These are phyloP conservation scores for Mylabris sibirica DNA, from an alignment of 2,888 invertebrate species.

Conservation along the genomic window DNA sequence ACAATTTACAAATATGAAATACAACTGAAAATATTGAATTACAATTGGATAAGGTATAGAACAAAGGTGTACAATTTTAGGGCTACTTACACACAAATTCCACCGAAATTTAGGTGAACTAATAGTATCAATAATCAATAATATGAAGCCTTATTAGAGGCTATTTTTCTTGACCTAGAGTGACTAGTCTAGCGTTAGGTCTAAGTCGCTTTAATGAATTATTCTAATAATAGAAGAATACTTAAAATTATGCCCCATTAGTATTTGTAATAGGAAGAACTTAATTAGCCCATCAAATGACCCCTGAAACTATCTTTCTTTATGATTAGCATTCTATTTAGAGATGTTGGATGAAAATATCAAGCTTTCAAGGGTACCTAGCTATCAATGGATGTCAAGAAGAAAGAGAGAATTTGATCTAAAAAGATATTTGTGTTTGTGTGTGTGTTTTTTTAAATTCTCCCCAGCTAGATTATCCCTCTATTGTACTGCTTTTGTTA, in stretches of 20 bases:
- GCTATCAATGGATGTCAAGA: not conserved
- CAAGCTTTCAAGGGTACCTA: not conserved
- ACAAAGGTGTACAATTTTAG: no score
- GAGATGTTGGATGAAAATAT: not conserved
- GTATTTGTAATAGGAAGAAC: conserved; percentile 19
- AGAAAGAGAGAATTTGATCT: not conserved
- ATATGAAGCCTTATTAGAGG: no score
- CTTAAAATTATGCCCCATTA: conserved; percentile 34
- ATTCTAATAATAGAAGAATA: conserved; percentile 46
- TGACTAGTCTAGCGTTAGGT: not conserved
- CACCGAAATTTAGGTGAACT: no score
- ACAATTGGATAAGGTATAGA: no score
- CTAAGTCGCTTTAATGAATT: conserved; percentile 39
- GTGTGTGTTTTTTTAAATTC: not conserved
- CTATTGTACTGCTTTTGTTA: conserved; percentile 9
- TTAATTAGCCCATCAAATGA: not conserved
- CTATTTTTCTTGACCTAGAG: no score
- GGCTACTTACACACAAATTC: no score
- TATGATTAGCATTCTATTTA: not conserved
- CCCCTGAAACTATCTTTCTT: not conserved
- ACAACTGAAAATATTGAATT: no score
- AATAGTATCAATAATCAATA: no score
- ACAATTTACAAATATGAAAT: no score
- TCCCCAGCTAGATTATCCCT: not conserved
- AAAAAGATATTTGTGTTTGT: not conserved